Evolutionary conservation across 2,797 vertebrate genomes (phyloP).

Genomic region (Sebastes reedi): DNA sequence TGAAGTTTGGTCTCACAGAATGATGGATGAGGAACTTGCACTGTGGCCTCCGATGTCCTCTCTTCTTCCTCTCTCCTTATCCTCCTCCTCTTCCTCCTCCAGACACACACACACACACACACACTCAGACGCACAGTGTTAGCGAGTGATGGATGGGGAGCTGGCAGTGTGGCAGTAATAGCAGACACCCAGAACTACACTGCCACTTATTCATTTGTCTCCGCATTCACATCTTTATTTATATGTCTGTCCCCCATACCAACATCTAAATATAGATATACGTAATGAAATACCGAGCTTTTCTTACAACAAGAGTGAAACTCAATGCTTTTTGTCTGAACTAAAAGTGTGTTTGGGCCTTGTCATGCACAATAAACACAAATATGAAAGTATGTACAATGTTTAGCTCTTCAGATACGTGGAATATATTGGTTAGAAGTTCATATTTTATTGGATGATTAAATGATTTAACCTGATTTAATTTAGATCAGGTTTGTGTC

Average conservation of each 20-base stretch:
- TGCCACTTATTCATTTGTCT: slow-evolving; percentile 69
- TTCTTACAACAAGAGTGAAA: neutral
- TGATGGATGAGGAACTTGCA: slow-evolving; percentile 76
- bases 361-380: neutral
- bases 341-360: neutral
- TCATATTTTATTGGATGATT: neutral
- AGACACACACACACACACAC: slow-evolving; percentile 29
- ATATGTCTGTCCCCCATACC: slow-evolving; percentile 31
- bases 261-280: slow-evolving; percentile 60
- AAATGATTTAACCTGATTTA: neutral
- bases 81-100: slow-evolving; percentile 58
- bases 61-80: slow-evolving; percentile 66
- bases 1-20: slow-evolving; percentile 60
- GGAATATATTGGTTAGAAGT: neutral
- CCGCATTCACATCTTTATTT: slow-evolving; percentile 66
- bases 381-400: neutral
- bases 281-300: neutral
- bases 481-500: neutral
- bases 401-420: neutral
- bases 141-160: slow-evolving; percentile 76
- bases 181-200: slow-evolving; percentile 68
- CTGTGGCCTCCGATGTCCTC: slow-evolving; percentile 74
- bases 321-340: neutral
- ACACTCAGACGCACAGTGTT: slow-evolving; percentile 52
- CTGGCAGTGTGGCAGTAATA: slow-evolving; percentile 74